Percentiles rank a stretch among this genome's conserved stretches.
These are phyloP conservation scores for Dissostichus mawsoni DNA, from an alignment of 2,113 vertebrate genomes.

Conservation along the genomic window DNA sequence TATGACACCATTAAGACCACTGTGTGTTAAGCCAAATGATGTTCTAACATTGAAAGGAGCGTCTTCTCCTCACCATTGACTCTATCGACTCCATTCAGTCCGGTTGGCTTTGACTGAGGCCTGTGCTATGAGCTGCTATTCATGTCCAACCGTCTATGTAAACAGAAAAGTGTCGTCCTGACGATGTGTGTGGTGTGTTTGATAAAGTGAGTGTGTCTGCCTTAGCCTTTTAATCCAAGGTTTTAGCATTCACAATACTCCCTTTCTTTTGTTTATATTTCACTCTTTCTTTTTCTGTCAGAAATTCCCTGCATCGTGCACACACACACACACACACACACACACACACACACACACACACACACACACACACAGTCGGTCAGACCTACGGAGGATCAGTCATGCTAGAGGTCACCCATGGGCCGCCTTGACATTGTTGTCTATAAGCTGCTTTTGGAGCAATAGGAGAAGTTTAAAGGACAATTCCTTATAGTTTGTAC, in stretches of 20 bases:
- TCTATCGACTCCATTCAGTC: conserved; percentile 34
- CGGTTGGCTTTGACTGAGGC: conserved; percentile 47
- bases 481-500: conserved; percentile 58
- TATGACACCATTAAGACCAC: conserved; percentile 2
- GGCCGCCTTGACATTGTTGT: conserved; percentile 73
- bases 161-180: conserved; percentile 33
- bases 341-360: conserved; percentile 16
- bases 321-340: conserved; percentile 45
- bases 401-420: conserved; percentile 64
- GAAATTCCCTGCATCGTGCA: conserved; percentile 11
- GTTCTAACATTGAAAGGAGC: conserved; percentile 30
- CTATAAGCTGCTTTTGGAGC: conserved; percentile 71
- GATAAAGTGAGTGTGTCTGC: neutral
- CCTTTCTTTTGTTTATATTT: conserved; percentile 26
- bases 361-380: conserved; percentile 15
- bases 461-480: conserved; percentile 68
- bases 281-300: conserved; percentile 33
- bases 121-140: conserved; percentile 33
- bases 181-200: conserved; percentile 20
- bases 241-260: conserved; percentile 36
- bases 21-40: conserved; percentile 23
- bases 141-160: conserved; percentile 29
- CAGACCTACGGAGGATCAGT: conserved; percentile 64
- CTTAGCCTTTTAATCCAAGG: conserved; percentile 32
- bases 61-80: conserved; percentile 19